Conservation (phyloP, 2,797 vertebrate species). For the Danionella dracula region DNA sequence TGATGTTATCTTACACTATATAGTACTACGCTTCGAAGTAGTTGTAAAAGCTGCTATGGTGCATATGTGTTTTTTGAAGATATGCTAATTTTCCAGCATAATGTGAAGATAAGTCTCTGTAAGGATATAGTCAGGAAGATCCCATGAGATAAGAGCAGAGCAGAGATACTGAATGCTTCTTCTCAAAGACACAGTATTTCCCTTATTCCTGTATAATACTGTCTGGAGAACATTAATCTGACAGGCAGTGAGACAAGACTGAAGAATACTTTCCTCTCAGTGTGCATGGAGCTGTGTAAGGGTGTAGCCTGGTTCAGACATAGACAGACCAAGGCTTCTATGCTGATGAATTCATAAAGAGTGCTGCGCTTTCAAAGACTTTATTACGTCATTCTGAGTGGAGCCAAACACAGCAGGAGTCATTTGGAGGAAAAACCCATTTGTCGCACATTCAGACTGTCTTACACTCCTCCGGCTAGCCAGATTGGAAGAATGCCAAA, state of each 20-base stretch:
- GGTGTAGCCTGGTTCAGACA: slow-evolving; percentile 12
- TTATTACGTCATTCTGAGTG: slow-evolving; percentile 29
- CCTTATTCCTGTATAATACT: slow-evolving; percentile 30
- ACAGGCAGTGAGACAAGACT: no score
- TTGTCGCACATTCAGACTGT: not conserved
- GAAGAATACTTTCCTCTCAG: no score
- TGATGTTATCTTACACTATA: no score
- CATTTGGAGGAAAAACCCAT: not conserved
- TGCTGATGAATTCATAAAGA: slow-evolving; percentile 34
- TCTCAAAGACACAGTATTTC: slow-evolving; percentile 25
- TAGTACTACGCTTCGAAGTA: no score
- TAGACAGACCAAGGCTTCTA: slow-evolving; percentile 29
- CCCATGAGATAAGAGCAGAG: slow-evolving; percentile 13
- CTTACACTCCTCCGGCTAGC: no score
- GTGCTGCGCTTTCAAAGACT: slow-evolving; percentile 27
- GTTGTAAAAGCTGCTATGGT: slow-evolving; percentile 24
- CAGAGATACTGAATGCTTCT: not conserved
- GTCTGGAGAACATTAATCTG: slow-evolving; percentile 45
- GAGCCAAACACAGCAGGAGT: slow-evolving; percentile 24
- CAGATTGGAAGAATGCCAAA: not conserved
- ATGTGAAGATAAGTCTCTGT: no score
- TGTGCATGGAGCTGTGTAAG: slow-evolving; percentile 3
- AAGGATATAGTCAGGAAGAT: slow-evolving; percentile 11
- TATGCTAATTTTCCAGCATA: not conserved
- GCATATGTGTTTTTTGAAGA: slow-evolving; percentile 19